These are phyloP conservation scores for Centroberyx gerrardi DNA, from an alignment of 2,797 vertebrate species.

Conservation along the genomic window DNA sequence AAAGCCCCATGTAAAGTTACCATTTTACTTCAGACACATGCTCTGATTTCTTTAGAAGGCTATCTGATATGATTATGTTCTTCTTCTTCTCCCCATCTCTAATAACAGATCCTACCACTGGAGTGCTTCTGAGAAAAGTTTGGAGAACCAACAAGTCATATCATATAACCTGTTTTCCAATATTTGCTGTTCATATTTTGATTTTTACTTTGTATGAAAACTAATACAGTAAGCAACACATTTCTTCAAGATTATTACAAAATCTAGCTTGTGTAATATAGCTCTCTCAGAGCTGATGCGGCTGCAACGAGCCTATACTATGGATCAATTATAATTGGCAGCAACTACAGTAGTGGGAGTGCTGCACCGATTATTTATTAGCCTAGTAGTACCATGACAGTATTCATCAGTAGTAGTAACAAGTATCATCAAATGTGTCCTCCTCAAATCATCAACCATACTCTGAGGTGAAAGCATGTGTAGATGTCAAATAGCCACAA, in stretches of 20 bases:
- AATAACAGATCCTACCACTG: neutral
- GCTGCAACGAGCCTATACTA: neutral
- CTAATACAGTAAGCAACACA: neutral
- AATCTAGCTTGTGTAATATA: neutral
- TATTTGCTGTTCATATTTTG: neutral
- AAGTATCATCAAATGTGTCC: no score
- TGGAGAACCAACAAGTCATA: no score
- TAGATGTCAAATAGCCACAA: no score
- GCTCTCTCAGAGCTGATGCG: neutral
- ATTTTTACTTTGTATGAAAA: neutral
- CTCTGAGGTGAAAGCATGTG: no score
- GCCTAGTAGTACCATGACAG: no score
- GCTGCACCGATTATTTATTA: neutral
- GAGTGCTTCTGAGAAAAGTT: no score
- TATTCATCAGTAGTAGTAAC: no score
- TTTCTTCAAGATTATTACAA: neutral
- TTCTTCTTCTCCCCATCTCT: neutral
- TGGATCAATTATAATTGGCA: neutral
- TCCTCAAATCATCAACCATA: no score
- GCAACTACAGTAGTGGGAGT: constrained; percentile 3
- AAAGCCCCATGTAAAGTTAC: neutral
- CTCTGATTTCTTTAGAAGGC: neutral
- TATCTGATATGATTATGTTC: no score
- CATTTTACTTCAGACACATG: neutral
- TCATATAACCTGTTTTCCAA: neutral